phyloP scores from a whole-genome alignment of 2,797 vertebrate genomes.

The Cynodonichthys magdalenae region DNA sequence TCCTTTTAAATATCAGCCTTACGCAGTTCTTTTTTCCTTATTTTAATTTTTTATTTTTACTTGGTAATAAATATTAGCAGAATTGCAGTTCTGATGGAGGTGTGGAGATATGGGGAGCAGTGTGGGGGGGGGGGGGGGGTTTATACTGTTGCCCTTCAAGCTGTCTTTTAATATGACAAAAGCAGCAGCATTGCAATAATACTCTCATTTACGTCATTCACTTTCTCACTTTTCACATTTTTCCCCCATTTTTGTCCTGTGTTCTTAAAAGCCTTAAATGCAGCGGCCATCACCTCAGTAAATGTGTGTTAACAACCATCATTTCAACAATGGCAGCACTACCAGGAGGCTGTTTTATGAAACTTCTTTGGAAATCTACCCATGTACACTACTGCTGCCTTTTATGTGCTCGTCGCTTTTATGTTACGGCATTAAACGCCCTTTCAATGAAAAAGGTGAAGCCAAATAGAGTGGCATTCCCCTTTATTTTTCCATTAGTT shows the following conservation, averaged over 20 bases:
- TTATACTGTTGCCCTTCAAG: constrained; percentile 31
- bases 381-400: constrained; percentile 56
- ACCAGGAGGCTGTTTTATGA: constrained; percentile 58
- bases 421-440: constrained; percentile 53
- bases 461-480: background rate
- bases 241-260: constrained; percentile 25
- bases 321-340: constrained; percentile 56
- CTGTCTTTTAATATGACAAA: constrained; percentile 28
- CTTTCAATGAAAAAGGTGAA: constrained; percentile 66
- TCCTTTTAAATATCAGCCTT: background rate
- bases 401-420: constrained; percentile 56
- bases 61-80: constrained; percentile 35
- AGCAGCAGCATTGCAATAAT: constrained; percentile 57
- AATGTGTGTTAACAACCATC: constrained; percentile 61
- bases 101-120: constrained; percentile 44
- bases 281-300: constrained; percentile 29
- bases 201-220: constrained; percentile 64
- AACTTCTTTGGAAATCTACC: constrained; percentile 55
- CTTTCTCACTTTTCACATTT: constrained; percentile 52
- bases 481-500: background rate
- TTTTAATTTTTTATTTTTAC: constrained; percentile 21
- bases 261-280: constrained; percentile 62
- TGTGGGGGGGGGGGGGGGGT: constrained; percentile 44
- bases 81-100: constrained; percentile 41
- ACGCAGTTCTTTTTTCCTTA: background rate